phyloP scores from a whole-genome alignment of 2,888 invertebrate genomes.

The Yponomeuta evonymella region DNA sequence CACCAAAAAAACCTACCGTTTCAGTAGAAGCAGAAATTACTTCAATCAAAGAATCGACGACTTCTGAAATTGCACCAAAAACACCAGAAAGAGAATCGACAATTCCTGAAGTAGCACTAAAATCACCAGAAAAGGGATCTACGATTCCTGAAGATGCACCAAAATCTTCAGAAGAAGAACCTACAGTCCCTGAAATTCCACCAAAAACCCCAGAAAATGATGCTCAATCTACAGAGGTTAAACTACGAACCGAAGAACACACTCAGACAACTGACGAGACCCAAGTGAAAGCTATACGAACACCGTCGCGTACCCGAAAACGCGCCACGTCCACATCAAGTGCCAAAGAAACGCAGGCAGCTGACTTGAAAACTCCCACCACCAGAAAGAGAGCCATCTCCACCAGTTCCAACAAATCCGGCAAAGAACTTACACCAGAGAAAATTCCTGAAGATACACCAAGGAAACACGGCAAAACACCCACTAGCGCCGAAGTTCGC shows the following conservation, averaged over 20 bases:
- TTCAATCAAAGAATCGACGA: background rate
- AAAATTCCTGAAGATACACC: constrained; percentile 27
- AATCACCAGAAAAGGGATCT: background rate
- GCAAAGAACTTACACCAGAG: constrained; percentile 39
- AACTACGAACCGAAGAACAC: constrained; percentile 20
- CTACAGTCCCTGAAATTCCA: too few species aligned
- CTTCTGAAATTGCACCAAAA: too few species aligned
- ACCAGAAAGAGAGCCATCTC: constrained; percentile 54
- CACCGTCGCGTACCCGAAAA: background rate
- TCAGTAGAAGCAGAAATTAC: background rate
- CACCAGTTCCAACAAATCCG: constrained; percentile 39
- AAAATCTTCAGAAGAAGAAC: background rate
- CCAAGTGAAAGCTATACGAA: background rate
- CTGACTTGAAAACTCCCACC: constrained; percentile 36
- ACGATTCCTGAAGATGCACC: constrained; percentile 14
- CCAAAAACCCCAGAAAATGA: constrained; percentile 22
- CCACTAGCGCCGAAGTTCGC: constrained; percentile 48
- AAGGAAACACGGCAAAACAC: constrained; percentile 44
- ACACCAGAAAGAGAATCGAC: background rate
- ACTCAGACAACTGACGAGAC: constrained; percentile 15
- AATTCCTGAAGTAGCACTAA: constrained; percentile 12
- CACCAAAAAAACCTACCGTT: background rate
- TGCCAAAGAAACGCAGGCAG: constrained; percentile 22
- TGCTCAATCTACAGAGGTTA: constrained; percentile 15
- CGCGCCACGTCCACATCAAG: constrained; percentile 3